Conservation (phyloP, 2,113 vertebrate genomes). For the Equus przewalskii region DNA sequence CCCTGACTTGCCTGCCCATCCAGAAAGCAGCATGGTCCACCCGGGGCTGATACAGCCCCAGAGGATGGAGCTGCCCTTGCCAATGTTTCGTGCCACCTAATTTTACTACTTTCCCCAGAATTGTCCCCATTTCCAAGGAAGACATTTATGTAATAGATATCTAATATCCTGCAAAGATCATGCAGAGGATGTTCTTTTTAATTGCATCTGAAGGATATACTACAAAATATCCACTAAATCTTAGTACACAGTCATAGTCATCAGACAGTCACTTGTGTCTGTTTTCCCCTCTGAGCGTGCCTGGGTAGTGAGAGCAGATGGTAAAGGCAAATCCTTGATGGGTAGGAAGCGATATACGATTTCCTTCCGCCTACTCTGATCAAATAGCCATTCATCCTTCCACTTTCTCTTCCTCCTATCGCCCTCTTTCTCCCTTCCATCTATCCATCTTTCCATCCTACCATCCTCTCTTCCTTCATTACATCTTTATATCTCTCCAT, state of each 20-base stretch:
- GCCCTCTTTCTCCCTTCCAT: neutral
- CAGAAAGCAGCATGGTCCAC: neutral
- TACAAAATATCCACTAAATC: neutral
- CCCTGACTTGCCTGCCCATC: neutral
- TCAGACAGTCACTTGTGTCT: neutral
- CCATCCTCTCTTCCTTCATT: neutral
- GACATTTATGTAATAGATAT: neutral
- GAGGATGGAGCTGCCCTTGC: neutral
- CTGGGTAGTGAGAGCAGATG: neutral
- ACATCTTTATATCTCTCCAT: neutral
- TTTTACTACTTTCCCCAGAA: neutral
- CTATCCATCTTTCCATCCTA: neutral
- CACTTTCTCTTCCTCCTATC: neutral
- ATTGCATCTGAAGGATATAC: neutral
- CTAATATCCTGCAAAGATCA: neutral
- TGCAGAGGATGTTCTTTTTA: neutral
- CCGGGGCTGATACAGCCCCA: neutral
- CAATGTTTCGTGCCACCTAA: neutral
- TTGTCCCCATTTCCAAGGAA: neutral
- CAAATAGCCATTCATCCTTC: neutral
- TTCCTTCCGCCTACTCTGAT: no score
- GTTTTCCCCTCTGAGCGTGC: neutral
- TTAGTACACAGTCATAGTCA: neutral
- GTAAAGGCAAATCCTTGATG: neutral
- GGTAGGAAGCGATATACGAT: rapidly evolving